A percentile compares a stretch with the other conserved stretches of the same genome.
Conservation (phyloP, 2,113 vertebrate genomes). For the Aegotheles bennettii region DNA sequence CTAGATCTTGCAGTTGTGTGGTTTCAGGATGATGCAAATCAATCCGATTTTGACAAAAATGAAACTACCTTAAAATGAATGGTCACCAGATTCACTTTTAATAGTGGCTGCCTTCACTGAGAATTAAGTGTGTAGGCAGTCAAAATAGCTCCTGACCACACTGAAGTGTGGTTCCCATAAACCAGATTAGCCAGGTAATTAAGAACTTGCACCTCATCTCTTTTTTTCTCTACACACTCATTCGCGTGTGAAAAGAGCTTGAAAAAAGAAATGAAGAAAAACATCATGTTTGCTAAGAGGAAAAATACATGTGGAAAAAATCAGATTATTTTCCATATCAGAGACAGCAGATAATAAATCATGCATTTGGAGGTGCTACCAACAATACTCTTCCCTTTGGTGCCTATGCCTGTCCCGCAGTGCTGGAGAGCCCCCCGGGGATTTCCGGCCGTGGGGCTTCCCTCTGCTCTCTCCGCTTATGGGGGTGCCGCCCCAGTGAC, state of each 20-base stretch:
- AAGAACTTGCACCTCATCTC: not conserved
- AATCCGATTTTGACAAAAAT: not conserved
- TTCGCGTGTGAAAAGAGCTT: not conserved
- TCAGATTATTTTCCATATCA: not conserved
- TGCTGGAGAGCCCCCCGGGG: not conserved
- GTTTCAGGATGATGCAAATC: not conserved
- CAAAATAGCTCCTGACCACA: not conserved
- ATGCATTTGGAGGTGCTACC: not conserved
- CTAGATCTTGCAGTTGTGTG: not conserved
- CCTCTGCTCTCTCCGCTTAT: rapidly evolving
- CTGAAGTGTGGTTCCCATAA: not conserved
- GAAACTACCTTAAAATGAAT: not conserved
- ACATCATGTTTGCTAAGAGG: not conserved
- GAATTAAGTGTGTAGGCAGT: rapidly evolving
- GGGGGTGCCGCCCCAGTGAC: rapidly evolving
- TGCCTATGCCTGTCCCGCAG: rapidly evolving
- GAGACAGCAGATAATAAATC: not conserved
- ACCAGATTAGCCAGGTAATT: not conserved
- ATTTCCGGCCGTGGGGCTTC: rapidly evolving
- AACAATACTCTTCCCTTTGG: not conserved
- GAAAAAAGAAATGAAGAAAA: not conserved
- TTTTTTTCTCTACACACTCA: not conserved
- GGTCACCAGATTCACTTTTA: not conserved
- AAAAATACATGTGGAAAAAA: not conserved
- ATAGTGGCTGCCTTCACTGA: not conserved